Conservation (phyloP, 2,888 invertebrate genomes). For the Sericinus montela region DNA sequence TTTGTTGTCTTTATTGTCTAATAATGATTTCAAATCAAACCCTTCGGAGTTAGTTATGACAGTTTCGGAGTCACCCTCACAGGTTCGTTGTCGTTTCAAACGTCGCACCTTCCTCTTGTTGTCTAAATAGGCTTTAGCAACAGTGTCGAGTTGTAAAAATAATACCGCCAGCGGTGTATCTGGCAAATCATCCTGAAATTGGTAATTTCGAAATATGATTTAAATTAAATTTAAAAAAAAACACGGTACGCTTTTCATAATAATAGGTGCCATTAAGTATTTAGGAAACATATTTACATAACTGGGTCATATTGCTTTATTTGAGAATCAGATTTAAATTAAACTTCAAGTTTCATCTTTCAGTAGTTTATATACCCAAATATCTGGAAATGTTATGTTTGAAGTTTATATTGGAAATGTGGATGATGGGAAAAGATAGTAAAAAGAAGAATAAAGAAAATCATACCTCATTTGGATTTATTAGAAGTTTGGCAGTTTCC, state of each 20-base stretch:
- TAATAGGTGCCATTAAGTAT: too few relatives aligned
- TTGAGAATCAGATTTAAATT: too few relatives aligned
- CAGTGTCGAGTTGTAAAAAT: slow-evolving; percentile 65
- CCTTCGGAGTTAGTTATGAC: slow-evolving; percentile 28
- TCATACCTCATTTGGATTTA: slow-evolving; percentile 85
- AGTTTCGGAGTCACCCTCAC: slow-evolving; percentile 39
- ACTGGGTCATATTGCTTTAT: too few relatives aligned
- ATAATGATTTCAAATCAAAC: slow-evolving; percentile 45
- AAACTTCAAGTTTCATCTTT: too few relatives aligned
- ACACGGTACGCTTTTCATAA: too few relatives aligned
- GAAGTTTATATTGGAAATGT: too few relatives aligned
- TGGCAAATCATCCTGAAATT: slow-evolving; percentile 62
- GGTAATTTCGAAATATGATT: too few relatives aligned
- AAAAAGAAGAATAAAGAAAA: too few relatives aligned
- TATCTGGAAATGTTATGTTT: too few relatives aligned
- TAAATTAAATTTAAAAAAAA: too few relatives aligned
- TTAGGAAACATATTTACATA: too few relatives aligned
- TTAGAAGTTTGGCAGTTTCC: slow-evolving; percentile 64
- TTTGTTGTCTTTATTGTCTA: slow-evolving; percentile 48
- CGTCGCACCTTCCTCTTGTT: slow-evolving; percentile 55
- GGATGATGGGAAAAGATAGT: not conserved
- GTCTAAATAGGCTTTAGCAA: slow-evolving; percentile 55
- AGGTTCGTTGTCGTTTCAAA: slow-evolving; percentile 57
- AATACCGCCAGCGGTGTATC: slow-evolving; percentile 67
- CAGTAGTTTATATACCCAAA: too few relatives aligned